Evolutionary conservation across 2,797 vertebrate species (phyloP).

Genomic region (Lepidocolaptes lacrymiger): DNA sequence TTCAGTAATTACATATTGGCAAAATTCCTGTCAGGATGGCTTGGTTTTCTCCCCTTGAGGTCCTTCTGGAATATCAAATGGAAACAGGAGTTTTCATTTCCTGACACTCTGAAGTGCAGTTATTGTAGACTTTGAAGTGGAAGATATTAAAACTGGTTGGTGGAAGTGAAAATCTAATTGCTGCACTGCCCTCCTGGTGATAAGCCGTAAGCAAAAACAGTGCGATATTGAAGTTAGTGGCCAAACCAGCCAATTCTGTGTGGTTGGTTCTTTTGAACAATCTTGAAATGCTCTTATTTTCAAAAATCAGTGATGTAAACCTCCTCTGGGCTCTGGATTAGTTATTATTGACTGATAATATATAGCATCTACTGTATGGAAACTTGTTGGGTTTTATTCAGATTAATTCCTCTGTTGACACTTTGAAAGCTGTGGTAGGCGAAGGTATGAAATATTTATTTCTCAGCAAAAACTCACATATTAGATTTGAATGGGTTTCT

Average conservation of each 20-base stretch:
- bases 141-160: slow-evolving; percentile 32
- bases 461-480: background rate
- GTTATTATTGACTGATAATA: background rate
- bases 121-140: slow-evolving; percentile 16
- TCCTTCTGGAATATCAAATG: slow-evolving; percentile 36
- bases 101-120: background rate
- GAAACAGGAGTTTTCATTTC: slow-evolving; percentile 51
- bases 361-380: background rate
- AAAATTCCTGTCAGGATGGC: background rate
- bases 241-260: background rate
- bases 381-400: background rate
- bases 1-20: slow-evolving; percentile 17
- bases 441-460: background rate
- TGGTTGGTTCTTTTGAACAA: background rate
- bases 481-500: background rate
- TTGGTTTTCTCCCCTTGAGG: slow-evolving; percentile 10
- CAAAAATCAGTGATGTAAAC: background rate
- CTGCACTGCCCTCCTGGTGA: background rate
- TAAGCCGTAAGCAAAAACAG: background rate
- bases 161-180: slow-evolving; percentile 38
- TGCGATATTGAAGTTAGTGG: background rate
- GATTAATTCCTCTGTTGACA: background rate
- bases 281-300: background rate
- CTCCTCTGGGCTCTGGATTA: background rate
- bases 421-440: background rate